Conservation (phyloP, 2,113 vertebrate species). For the Piliocolobus tephrosceles region DNA sequence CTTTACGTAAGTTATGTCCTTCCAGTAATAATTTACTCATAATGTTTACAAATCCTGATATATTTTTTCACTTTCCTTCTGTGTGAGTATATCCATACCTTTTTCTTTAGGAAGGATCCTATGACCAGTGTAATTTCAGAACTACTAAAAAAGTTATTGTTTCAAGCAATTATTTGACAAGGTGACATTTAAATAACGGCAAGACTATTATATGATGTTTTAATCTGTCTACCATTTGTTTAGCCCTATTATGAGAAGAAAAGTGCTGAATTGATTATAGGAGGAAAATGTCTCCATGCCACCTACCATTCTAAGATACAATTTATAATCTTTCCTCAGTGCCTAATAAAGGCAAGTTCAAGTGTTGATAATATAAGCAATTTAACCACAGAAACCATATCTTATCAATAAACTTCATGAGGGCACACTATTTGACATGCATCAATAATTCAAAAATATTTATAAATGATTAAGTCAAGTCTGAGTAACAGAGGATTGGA, state of each 20-base stretch:
- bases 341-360: neutral
- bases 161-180: neutral
- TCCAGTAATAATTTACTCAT: neutral
- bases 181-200: neutral
- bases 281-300: neutral
- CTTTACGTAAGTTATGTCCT: neutral
- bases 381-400: neutral
- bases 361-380: neutral
- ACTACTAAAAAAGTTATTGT: neutral
- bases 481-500: neutral
- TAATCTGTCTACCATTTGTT: neutral
- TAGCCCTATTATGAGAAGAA: neutral
- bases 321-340: neutral
- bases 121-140: neutral
- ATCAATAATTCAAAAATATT: neutral
- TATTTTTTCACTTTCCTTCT: neutral
- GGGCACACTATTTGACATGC: neutral
- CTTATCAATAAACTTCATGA: neutral
- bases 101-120: neutral
- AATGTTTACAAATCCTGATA: neutral
- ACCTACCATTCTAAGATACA: neutral
- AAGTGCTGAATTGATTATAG: neutral
- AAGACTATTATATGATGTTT: neutral
- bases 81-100: neutral
- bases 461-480: conserved; percentile 7